phyloP scores from a whole-genome alignment of 2,113 vertebrate genomes.

The Scatophagus argus region DNA sequence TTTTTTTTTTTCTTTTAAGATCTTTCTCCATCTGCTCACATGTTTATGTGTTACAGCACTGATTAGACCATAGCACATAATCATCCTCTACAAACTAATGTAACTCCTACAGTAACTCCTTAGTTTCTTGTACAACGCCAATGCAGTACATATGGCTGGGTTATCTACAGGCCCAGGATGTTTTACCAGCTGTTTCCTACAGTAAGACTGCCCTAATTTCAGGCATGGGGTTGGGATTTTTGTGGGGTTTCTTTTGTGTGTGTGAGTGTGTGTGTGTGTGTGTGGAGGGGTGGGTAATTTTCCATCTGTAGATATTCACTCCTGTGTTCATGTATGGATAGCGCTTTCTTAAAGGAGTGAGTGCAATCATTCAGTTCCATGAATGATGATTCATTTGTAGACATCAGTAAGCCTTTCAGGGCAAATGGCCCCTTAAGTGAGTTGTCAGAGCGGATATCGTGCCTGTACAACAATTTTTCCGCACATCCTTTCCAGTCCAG shows the following conservation, averaged over 20 bases:
- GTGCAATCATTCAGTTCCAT: conserved; percentile 10
- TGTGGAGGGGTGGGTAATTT: neutral
- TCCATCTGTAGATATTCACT: conserved; percentile 7
- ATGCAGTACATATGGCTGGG: conserved; percentile 37
- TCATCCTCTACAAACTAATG: conserved; percentile 32
- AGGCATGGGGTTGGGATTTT: too few species aligned
- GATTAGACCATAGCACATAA: conserved; percentile 38
- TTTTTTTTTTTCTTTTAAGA: neutral
- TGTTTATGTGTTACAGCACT: conserved; percentile 51
- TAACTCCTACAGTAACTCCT: neutral
- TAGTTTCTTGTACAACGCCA: neutral
- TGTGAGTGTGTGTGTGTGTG: neutral
- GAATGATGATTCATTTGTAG: conserved; percentile 35
- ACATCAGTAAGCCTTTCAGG: conserved; percentile 33
- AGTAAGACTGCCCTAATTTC: conserved; percentile 9
- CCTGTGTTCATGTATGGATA: neutral
- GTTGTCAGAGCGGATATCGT: conserved; percentile 50
- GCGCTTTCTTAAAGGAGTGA: neutral
- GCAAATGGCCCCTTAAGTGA: conserved; percentile 61
- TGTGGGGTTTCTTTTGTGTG: neutral
- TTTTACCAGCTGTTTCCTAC: conserved; percentile 46
- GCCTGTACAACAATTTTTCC: conserved; percentile 49
- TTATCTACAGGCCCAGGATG: conserved; percentile 8
- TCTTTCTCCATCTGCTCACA: conserved; percentile 37
- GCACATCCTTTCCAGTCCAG: conserved; percentile 72